Evolutionary conservation across 2,888 invertebrate species (phyloP), one percentile per base, ranked within the genome.

Genomic region (Latrodectus hesperus): DNA sequence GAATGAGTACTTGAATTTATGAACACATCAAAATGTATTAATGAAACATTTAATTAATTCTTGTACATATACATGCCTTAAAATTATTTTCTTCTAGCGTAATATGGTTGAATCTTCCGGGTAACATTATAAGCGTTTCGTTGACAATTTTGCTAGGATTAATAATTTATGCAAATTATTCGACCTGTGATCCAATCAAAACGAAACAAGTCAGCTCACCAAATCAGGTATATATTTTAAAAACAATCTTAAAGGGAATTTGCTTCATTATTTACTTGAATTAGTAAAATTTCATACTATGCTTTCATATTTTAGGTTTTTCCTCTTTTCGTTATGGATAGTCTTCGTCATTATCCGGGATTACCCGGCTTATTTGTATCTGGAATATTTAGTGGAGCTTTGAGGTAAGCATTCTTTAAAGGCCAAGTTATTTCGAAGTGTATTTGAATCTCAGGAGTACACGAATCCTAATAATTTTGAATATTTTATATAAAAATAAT

Each of bases 311-410:
- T 80, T 67, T 86, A 92, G 92, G 95, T 94, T 92, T 94, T 98
- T 89, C 98, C 98, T 0, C 94, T 96, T 64, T 98, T 97, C 92
- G 97, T 98, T 51, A 96, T 98, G 93, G 95, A 95, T 88, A 94
- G 95, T 88, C 94, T 98, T 91, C 96, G 96, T 53, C 91, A 74
- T 79, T 91, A 73, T 11, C 91, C 91, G 8, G 93, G 93, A 6
- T 90, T 93, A 16, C 92, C 92, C 3, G 93, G 89, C 2, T 95
- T 98, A 91, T 98, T 99, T 92, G 98, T 98, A 0, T 97, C 98
- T 8, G 98, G 98, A 26, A 96, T 99, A 88, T 99, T 98, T 92
- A 97, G 98, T 67, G 98, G 98, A 1, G 98, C 98, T 91, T 94
- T 98, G 90, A 98, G 98, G 97, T 98, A 94, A 91, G 93, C 91